Percentiles rank a stretch among this genome's conserved stretches.
phyloP scores from a whole-genome alignment of 64 coral and sea anemone species.

The Platygyra sinensis region DNA sequence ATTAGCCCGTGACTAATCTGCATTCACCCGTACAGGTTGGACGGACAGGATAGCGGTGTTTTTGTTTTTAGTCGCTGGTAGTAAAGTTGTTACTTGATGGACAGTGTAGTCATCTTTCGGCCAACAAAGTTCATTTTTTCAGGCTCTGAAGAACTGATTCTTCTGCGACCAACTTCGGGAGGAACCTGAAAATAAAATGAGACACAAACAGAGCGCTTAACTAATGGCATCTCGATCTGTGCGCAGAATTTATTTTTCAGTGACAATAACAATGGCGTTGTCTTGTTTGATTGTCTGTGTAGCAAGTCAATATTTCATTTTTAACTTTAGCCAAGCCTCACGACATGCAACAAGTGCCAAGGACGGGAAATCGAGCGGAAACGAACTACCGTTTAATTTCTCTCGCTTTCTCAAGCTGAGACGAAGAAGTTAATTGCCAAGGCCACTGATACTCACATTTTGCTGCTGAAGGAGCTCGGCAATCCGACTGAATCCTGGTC shows the following conservation, averaged over 20 bases:
- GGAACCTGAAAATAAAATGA: slow-evolving; percentile 30
- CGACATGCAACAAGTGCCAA: not conserved
- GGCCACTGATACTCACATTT: slow-evolving; percentile 71
- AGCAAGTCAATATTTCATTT: too few relatives aligned
- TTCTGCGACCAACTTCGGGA: slow-evolving; percentile 27
- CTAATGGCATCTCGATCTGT: not conserved
- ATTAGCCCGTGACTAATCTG: too few relatives aligned
- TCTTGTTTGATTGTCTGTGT: too few relatives aligned
- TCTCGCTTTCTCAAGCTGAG: too few relatives aligned
- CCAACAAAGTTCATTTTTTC: slow-evolving; percentile 79
- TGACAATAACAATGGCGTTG: not conserved
- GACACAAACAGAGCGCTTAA: not conserved
- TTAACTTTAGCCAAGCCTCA: too few relatives aligned
- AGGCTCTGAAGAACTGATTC: slow-evolving; percentile 76
- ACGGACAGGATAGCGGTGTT: too few relatives aligned
- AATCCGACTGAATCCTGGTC: slow-evolving; percentile 66
- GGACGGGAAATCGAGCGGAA: not conserved
- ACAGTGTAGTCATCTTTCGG: slow-evolving; percentile 43
- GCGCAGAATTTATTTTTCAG: not conserved
- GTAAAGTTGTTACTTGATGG: slow-evolving; percentile 13
- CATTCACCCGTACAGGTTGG: too few relatives aligned
- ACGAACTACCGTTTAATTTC: not conserved
- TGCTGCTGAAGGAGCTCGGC: slow-evolving; percentile 81
- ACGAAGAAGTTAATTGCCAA: too few relatives aligned
- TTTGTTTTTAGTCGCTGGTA: too few relatives aligned